Percentiles rank a stretch among this genome's conserved stretches.
These are phyloP conservation scores for Diplodus puntazzo DNA, from an alignment of 2,797 vertebrate genomes.

Conservation along the genomic window DNA sequence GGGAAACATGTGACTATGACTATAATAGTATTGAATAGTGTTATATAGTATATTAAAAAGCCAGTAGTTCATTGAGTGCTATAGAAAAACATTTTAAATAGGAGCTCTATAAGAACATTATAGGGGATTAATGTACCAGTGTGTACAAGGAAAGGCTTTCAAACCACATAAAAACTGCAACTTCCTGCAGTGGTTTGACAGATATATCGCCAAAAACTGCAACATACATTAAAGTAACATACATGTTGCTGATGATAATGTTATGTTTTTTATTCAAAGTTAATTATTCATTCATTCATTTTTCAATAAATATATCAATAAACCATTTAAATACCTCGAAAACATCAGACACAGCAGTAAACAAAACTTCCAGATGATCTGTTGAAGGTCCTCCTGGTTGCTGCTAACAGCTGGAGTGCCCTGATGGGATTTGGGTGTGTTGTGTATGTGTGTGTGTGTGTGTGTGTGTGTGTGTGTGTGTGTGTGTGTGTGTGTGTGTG, in stretches of 20 bases:
- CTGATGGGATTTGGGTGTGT: constrained; percentile 49
- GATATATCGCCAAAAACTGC: not conserved
- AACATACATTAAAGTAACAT: not conserved
- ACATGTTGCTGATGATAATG: not conserved
- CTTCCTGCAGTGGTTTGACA: not conserved
- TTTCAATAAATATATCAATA: not conserved
- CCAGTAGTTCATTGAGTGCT: not conserved
- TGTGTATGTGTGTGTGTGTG: constrained; percentile 32
- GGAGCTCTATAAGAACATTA: not conserved
- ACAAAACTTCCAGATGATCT: constrained; percentile 43
- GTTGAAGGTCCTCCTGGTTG: constrained; percentile 20
- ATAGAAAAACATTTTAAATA: no score
- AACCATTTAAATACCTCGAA: constrained; percentile 53
- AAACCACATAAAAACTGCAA: not conserved
- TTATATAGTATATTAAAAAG: not conserved
- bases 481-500: constrained; percentile 38
- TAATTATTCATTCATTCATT: not conserved
- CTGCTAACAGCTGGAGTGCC: constrained; percentile 24
- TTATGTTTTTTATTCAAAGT: not conserved
- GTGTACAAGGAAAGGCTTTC: not conserved
- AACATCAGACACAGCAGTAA: constrained; percentile 23
- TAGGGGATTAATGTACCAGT: not conserved
- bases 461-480: constrained; percentile 31
- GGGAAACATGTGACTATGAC: not conserved
- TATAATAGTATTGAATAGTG: no score